Evolutionary conservation across 2,888 invertebrate genomes (phyloP).

Genomic region (Caenorhabditis wallacei): DNA sequence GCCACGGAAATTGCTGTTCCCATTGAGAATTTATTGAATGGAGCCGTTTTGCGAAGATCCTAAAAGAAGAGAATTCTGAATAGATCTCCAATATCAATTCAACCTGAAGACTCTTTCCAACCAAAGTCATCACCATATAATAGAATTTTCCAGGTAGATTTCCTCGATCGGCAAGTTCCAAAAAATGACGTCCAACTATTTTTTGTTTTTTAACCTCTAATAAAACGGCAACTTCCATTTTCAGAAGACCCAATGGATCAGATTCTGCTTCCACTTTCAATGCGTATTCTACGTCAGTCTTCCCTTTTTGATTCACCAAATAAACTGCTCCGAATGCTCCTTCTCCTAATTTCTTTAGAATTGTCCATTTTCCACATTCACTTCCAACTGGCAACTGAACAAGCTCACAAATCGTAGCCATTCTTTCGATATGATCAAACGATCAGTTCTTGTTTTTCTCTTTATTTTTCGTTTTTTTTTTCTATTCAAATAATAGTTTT

Average conservation of each 20-base stretch:
- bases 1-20: slow-evolving; percentile 74
- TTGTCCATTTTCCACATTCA: slow-evolving; percentile 70
- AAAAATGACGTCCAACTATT: slow-evolving; percentile 77
- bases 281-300: slow-evolving; percentile 69
- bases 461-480: slow-evolving; percentile 15
- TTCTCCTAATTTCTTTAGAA: slow-evolving; percentile 73
- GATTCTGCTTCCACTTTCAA: slow-evolving; percentile 75
- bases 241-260: slow-evolving; percentile 76
- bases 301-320: slow-evolving; percentile 65
- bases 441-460: slow-evolving; percentile 49
- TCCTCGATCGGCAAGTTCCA: slow-evolving; percentile 79
- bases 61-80: neutral
- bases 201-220: slow-evolving; percentile 75
- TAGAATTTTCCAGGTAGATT: slow-evolving; percentile 74
- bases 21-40: slow-evolving; percentile 72
- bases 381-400: slow-evolving; percentile 66
- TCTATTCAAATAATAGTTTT: neutral
- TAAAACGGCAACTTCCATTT: slow-evolving; percentile 81
- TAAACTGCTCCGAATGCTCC: slow-evolving; percentile 77
- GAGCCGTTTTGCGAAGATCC: slow-evolving; percentile 68
- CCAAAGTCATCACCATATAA: slow-evolving; percentile 81
- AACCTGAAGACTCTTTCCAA: slow-evolving; percentile 72
- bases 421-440: slow-evolving; percentile 53
- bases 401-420: slow-evolving; percentile 66
- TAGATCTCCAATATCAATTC: too few relatives aligned